Evolutionary conservation across 2,797 vertebrate species (phyloP), one percentile per base, ranked within the genome.

Genomic region (Salmo trutta): DNA sequence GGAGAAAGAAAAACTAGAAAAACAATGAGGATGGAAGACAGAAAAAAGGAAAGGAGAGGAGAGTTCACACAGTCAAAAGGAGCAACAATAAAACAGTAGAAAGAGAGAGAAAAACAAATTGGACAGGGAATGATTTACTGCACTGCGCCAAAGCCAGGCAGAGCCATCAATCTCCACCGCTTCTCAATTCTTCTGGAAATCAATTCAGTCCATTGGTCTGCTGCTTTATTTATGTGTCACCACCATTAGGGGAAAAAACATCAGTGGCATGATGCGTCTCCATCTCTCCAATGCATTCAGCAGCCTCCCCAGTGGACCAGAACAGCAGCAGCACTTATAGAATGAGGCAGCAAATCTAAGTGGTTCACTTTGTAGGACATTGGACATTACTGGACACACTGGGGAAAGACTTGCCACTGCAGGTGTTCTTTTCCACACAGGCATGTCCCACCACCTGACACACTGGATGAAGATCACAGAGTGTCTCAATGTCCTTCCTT

Each of bases 221-320:
- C 79, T 77, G 81, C 78, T 87, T 86, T 90, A 93, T 93, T 93
- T 93, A 93, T 90, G 84, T 86, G 82, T 81, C 77, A 78, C 81
- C 77, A 79, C 81, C 85, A 87, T 91, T 86, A 89, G 80, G 86
- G 84, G 21, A 89, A 75, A 85, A 83, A 80, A 85, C 82, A 88
- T 89, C 85, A 84, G 82, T 69, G 59, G 81, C 76, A 77, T 85
- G 87, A 89, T 88, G 86, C 19, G 16, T 19, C 64, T 66, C 21
- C 21, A 66, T 29, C 21, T 66, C n/a, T 66, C 54, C 19, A 56
- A 56, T 56, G 68, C 24, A n/a, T n/a, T 24, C 79, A 73, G 21
- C 7, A 17, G 41, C 15, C 36, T 51, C 59, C 75, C 65, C n/a
- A n/a, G 54, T 56, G 54, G 71, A 33, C 31, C 0, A 19, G 27